Evolutionary conservation across 2,888 invertebrate species (phyloP).

Genomic region (Parnassius mnemosyne): DNA sequence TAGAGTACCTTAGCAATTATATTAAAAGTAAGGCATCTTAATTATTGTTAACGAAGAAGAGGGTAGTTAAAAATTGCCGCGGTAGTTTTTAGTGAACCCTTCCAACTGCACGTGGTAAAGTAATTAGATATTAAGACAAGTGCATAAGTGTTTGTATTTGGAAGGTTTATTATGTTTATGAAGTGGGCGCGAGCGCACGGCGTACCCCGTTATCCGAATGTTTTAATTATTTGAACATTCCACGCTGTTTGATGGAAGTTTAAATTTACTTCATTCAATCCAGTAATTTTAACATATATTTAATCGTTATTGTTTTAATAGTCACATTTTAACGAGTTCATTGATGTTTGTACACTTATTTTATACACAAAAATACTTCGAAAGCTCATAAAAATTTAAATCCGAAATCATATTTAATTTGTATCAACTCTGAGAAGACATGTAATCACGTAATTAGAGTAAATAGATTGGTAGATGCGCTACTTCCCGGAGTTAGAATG

Average conservation of each 20-base stretch:
- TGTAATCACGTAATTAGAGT: constrained; percentile 68
- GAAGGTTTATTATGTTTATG: constrained; percentile 41
- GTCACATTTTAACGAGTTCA: constrained; percentile 5
- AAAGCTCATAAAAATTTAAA: not conserved
- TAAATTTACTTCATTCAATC: constrained; percentile 41
- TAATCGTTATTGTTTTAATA: constrained; percentile 7
- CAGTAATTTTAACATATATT: constrained; percentile 10
- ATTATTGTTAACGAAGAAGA: constrained; percentile 30
- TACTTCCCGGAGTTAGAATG: constrained; percentile 68
- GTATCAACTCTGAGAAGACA: constrained; percentile 36
- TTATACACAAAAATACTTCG: too few species aligned
- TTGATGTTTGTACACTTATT: constrained; percentile 34
- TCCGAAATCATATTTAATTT: constrained; percentile 33
- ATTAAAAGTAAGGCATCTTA: constrained; percentile 26
- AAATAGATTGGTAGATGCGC: constrained; percentile 79
- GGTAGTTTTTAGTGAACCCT: constrained; percentile 65
- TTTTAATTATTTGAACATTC: constrained; percentile 51
- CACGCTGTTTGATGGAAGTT: constrained; percentile 46
- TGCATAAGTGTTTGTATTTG: constrained; percentile 47
- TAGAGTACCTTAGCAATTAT: constrained; percentile 62
- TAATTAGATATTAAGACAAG: constrained; percentile 40
- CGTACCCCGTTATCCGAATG: constrained; percentile 29
- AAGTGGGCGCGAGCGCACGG: constrained; percentile 45
- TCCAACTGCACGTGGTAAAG: constrained; percentile 57
- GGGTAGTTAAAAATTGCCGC: constrained; percentile 35